Base-by-base conservation (phyloP, 2,888 invertebrate species). In the Drosophila histrio region DNA sequence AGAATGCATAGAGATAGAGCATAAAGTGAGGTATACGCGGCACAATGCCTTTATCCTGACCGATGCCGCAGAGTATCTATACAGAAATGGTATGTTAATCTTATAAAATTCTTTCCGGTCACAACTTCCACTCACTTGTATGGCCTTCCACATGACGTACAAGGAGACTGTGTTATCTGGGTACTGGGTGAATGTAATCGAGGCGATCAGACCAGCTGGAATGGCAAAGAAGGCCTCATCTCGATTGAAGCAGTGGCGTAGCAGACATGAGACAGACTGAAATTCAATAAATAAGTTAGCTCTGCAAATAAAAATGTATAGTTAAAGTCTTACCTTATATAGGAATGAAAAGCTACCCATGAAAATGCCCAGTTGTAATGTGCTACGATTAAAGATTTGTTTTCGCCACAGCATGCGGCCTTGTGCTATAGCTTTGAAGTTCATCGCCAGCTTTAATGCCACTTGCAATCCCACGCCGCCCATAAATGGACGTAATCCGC, bases 131-230 rank as follows among this genome's bases (percentile, higher is more conserved):
- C 79, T 53, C 90, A 96, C 96, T 93, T 97, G 97, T 36, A 96
- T 92, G 43, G 95, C 93, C 92, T 97, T 97, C 95, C 96, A 96
- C 92, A 96, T 93, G 5, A 96, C 94, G 90, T 97, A 97, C 24
- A 97, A 92, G n/a, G 96, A 95, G 50, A 97, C 93, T 0, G 96
- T 95, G 38, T 94, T 94, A 85, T 95, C 96, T 28, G 96, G 95
- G 91, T 95, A 96, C 78, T 94, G 94, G 22, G 93, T 92, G 92
- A 97, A 96, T 30, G 95, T 93, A 46, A 94, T 90, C 38, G 96
- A 96, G 4, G 96, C 95, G 13, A 96, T 78, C 56, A 95, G 91
- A 15, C 95, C 96, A 5, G 96, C 95, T 32, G 95, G 93, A 76
- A 96, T 91, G 0, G 96, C 95, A 90, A 94, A 94, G 11, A 92